Evolutionary conservation across 2,797 vertebrate species (phyloP), one percentile per base, ranked within the genome.

Genomic region (Setipinna tenuifilis): DNA sequence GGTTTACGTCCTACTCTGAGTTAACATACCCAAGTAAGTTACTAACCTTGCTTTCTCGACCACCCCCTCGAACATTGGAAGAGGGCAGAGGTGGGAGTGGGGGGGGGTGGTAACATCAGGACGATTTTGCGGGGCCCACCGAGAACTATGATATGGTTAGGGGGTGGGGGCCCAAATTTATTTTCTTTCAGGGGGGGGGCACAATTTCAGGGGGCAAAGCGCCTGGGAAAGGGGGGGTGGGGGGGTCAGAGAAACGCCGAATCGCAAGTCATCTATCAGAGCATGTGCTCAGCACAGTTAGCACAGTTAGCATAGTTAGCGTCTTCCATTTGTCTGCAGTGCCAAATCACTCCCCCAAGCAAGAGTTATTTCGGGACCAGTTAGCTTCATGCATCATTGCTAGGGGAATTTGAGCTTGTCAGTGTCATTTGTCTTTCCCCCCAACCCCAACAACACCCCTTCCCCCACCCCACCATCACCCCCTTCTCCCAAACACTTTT

Each of bases 391-490:
- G 68, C 41, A 31, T 21, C 21, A 84, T 75, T 75, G 48, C 68
- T 78, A 16, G n/a, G 28, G n/a, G 25, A 84, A 84, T 57, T 57
- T 84, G 3, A 68, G 19, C 46, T 31, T 35, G 65, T 57, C 50
- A 57, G 28, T 46, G 48, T 78, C 71, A 78, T 78, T 57, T 31
- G 14, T 91, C 87, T 85, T 89, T 85, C 91, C 87, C 86, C 90
- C 86, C 88, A 54, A 88, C 89, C 92, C 89, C 86, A 25, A 21
- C 46, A 2, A 28, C 83, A 84, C 86, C 88, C 83, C 82, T 86
- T 5, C 44, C 80, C 85, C 86, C 59, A 61, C 50, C 61, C 75
- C 10, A 44, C 86, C 88, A 87, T 87, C 50, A 54, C 50, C 50
- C 58, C 21, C 61, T 25, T 7, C n/a, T 11, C 61, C 23, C 61